phyloP scores from a whole-genome alignment of 2,113 vertebrate species.

The Danio rerio region DNA sequence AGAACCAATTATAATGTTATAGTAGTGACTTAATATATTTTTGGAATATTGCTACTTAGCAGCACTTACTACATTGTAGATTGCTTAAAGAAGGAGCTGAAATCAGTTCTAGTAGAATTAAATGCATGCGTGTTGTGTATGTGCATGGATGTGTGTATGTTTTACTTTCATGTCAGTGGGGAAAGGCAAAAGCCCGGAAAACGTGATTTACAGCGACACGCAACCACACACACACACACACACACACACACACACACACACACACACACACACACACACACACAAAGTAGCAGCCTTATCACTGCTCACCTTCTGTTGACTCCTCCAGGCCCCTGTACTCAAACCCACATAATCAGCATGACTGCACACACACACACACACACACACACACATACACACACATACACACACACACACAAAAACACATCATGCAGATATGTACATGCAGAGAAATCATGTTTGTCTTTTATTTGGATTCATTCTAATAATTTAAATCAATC shows the following conservation, averaged over 20 bases:
- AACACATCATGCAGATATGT: background rate
- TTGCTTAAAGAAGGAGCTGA: background rate
- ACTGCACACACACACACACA: constrained; percentile 43
- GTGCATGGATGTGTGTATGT: background rate
- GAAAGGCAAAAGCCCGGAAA: constrained; percentile 33
- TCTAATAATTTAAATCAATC: constrained; percentile 13
- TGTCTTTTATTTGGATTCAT: constrained; percentile 16
- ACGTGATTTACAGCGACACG: constrained; percentile 13
- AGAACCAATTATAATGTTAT: no score
- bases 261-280: constrained; percentile 34
- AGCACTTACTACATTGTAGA: background rate
- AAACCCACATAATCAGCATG: constrained; percentile 42
- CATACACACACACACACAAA: constrained; percentile 46
- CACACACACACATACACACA: constrained; percentile 44
- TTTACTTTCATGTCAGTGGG: constrained; percentile 8
- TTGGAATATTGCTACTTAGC: background rate
- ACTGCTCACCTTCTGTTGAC: constrained; percentile 58
- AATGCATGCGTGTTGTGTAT: background rate
- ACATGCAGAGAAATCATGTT: background rate
- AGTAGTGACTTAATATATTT: no score
- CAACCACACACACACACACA: constrained; percentile 44
- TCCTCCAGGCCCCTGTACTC: constrained; percentile 52
- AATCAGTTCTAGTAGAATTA: background rate
- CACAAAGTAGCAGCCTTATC: constrained; percentile 46
- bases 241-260: constrained; percentile 43